Conservation (phyloP, 2,113 vertebrate genomes). For the Pseudolaguvia tuberculata region DNA sequence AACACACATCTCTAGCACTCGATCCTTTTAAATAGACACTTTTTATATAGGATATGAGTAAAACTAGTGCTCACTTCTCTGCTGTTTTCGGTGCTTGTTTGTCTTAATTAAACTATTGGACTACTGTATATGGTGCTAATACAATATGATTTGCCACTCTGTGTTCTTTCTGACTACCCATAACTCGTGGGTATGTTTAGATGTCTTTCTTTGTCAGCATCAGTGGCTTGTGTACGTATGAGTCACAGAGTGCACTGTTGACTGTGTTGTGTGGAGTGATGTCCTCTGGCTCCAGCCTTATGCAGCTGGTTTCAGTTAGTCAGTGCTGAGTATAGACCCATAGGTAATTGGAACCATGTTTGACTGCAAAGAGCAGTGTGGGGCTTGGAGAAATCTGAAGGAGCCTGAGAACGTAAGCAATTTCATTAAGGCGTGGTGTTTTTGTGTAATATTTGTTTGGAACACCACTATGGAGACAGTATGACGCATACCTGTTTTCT, state of each 20-base stretch:
- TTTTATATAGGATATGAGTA: not conserved
- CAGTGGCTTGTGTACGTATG: constrained; percentile 2
- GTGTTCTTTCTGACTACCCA: not conserved
- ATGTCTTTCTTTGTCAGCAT: not conserved
- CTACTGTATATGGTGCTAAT: not conserved
- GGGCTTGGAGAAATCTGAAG: constrained; percentile 11
- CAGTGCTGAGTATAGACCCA: constrained; percentile 2
- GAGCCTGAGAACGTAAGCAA: constrained; percentile 24
- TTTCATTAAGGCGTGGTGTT: constrained; percentile 19
- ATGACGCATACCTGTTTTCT: constrained; percentile 20
- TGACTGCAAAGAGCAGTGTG: constrained; percentile 7
- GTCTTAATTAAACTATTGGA: not conserved
- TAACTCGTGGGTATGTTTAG: not conserved
- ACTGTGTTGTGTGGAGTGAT: not conserved
- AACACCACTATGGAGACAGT: constrained; percentile 30
- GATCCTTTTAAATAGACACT: not conserved
- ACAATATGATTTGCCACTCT: not conserved
- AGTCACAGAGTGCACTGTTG: constrained; percentile 1
- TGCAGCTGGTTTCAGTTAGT: constrained; percentile 38
- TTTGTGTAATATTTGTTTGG: constrained; percentile 34
- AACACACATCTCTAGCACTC: not conserved
- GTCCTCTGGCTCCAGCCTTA: not conserved
- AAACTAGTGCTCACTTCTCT: not conserved
- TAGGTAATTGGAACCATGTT: constrained; percentile 43
- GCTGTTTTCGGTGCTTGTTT: not conserved